Conservation (phyloP, 2,888 invertebrate genomes). For the Himalopsyche anomala region DNA sequence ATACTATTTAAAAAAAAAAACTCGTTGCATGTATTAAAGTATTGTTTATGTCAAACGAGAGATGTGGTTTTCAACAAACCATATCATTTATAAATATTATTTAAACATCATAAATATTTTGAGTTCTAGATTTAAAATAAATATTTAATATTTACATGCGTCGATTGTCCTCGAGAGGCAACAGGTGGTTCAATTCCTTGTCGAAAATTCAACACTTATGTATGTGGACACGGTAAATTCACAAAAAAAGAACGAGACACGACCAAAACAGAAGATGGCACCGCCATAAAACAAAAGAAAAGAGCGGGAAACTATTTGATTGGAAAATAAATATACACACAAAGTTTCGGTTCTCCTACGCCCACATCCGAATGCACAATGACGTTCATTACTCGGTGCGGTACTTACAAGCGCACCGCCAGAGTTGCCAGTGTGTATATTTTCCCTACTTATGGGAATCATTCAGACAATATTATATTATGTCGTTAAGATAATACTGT, state of each 20-base stretch:
- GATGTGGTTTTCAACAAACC: too few species aligned
- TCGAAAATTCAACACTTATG: background rate
- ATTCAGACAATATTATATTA: background rate
- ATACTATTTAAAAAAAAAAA: too few species aligned
- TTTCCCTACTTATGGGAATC: background rate
- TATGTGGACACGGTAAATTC: background rate
- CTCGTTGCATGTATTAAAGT: too few species aligned
- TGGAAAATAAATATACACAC: background rate
- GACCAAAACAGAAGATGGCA: background rate
- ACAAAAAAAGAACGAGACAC: background rate
- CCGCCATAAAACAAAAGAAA: background rate
- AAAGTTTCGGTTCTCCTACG: background rate
- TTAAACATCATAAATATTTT: too few species aligned
- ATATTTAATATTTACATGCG: constrained; percentile 2
- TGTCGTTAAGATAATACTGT: too few species aligned
- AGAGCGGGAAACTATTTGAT: constrained; percentile 7
- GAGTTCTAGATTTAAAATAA: background rate
- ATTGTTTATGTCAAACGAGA: too few species aligned
- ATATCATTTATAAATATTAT: too few species aligned
- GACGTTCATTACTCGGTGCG: background rate
- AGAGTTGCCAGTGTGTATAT: background rate
- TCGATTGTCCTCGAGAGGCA: background rate
- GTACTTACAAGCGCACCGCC: background rate
- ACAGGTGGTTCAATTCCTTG: constrained; percentile 9
- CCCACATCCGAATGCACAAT: constrained; percentile 11